Evolutionary conservation across 1,140 invertebrate species (phyloP).

Genomic region (Conus ventricosus): DNA sequence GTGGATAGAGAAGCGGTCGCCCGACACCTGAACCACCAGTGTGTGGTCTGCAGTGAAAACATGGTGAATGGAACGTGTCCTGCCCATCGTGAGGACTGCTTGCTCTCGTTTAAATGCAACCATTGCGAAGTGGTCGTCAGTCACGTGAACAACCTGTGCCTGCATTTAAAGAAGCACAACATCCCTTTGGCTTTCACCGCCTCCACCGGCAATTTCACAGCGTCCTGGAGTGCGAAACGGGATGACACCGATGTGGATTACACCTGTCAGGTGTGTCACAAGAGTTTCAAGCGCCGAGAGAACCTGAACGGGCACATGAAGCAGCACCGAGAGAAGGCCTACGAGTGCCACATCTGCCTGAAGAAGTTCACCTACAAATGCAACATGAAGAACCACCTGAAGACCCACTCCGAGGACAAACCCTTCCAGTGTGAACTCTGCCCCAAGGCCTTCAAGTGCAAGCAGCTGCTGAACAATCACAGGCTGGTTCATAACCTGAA

Average conservation of each 20-base stretch:
- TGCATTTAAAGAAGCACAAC: neutral
- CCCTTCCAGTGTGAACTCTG: conserved; percentile 20
- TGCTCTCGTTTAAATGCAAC: neutral
- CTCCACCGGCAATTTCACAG: neutral
- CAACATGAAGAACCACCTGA: conserved; percentile 23
- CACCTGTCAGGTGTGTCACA: conserved; percentile 14
- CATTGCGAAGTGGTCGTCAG: neutral
- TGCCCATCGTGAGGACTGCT: neutral
- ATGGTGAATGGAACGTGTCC: neutral
- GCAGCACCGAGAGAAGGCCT: conserved; percentile 18
- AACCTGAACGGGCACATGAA: neutral
- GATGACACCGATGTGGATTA: neutral
- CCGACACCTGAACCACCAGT: neutral
- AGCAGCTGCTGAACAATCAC: conserved; percentile 2
- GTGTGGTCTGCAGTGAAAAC: neutral
- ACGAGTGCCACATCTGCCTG: neutral
- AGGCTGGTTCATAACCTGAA: neutral
- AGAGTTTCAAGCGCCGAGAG: conserved; percentile 9
- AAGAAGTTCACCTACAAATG: conserved; percentile 36
- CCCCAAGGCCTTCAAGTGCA: neutral
- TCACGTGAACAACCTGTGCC: neutral
- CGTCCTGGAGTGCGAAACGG: neutral
- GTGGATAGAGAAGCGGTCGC: neutral
- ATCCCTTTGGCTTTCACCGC: neutral
- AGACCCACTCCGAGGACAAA: conserved; percentile 10